Evolutionary conservation across 2,888 invertebrate genomes (phyloP).

Genomic region (Polydesmus complanatus): DNA sequence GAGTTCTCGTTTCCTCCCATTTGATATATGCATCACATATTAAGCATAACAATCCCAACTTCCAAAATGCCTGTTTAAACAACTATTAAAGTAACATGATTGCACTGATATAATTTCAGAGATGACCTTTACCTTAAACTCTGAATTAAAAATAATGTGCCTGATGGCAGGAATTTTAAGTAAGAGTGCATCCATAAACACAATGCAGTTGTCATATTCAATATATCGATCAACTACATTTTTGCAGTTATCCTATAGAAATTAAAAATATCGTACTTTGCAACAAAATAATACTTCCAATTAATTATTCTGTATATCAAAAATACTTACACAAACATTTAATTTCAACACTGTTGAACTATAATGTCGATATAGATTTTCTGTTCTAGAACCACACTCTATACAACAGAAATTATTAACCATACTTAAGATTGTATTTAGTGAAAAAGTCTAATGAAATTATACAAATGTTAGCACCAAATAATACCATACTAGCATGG

Average conservation of each 20-base stretch:
- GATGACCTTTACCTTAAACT: slow-evolving; percentile 50
- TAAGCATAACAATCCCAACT: slow-evolving; percentile 58
- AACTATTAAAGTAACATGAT: no score
- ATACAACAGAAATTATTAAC: slow-evolving; percentile 9
- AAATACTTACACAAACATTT: slow-evolving; percentile 8
- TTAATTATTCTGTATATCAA: neutral
- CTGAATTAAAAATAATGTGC: slow-evolving; percentile 67
- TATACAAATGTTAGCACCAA: no score
- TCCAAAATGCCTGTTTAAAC: slow-evolving; percentile 51
- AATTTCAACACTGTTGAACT: slow-evolving; percentile 14
- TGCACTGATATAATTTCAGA: neutral
- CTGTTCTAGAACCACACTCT: slow-evolving; percentile 12
- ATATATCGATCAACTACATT: slow-evolving; percentile 74
- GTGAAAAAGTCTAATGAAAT: no score
- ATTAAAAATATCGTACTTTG: neutral
- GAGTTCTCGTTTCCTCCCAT: slow-evolving; percentile 1
- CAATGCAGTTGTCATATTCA: slow-evolving; percentile 77
- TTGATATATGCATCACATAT: slow-evolving; percentile 58
- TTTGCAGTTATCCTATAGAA: slow-evolving; percentile 56
- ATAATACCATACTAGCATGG: no score
- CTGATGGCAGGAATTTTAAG: slow-evolving; percentile 67
- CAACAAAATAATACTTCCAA: neutral
- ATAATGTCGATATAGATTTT: slow-evolving; percentile 13
- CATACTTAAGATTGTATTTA: no score
- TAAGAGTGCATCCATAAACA: slow-evolving; percentile 68